A percentile compares a stretch with the other conserved stretches of the same genome.
Evolutionary conservation across 64 coral and sea anemone species (phyloP).

Genomic region (Porites lutea): DNA sequence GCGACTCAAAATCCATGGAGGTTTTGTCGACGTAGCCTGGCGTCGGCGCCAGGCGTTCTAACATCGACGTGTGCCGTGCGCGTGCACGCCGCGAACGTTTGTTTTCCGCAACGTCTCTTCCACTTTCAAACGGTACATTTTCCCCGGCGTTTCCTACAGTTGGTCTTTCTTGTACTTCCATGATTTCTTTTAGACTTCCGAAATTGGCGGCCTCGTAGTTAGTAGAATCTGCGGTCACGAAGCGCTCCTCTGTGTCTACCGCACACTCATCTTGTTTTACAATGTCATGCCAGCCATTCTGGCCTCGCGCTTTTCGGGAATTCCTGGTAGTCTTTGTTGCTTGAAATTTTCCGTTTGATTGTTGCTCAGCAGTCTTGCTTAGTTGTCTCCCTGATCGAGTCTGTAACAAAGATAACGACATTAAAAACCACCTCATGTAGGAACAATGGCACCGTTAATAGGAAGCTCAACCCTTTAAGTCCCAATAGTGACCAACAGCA

Average conservation of each 20-base stretch:
- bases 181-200: conserved; percentile 1
- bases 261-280: neutral
- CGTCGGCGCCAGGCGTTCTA: conserved; percentile 90
- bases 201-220: neutral
- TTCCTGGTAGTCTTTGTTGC: neutral
- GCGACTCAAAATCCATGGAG: conserved; percentile 66
- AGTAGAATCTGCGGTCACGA: conserved; percentile 30
- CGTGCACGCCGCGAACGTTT: conserved; percentile 45
- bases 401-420: conserved; percentile 34
- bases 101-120: conserved; percentile 57
- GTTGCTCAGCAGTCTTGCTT: neutral
- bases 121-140: conserved; percentile 42
- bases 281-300: conserved; percentile 4
- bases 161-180: conserved; percentile 67
- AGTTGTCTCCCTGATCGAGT: conserved; percentile 82
- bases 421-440: neutral
- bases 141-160: conserved; percentile 39
- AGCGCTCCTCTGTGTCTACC: neutral
- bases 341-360: neutral
- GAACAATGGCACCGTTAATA: no score
- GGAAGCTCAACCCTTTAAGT: no score
- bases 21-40: conserved; percentile 99
- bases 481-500: no score
- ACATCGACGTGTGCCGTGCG: conserved; percentile 71
- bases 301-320: neutral